phyloP scores from a whole-genome alignment of 2,113 vertebrate genomes.

The Rhinopomastus cyanomelas region DNA sequence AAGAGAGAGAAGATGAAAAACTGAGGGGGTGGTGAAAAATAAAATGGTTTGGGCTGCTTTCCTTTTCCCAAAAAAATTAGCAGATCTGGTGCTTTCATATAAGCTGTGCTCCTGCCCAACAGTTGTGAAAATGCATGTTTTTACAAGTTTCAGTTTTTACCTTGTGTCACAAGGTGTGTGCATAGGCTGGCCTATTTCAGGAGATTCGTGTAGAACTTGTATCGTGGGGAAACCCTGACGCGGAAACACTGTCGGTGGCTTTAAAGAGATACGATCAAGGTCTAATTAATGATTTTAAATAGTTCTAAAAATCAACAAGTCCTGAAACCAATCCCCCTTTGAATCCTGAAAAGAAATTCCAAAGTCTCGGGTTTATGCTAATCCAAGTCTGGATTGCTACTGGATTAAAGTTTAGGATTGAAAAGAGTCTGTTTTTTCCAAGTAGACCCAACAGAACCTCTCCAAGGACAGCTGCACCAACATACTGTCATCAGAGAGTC shows the following conservation, averaged over 20 bases:
- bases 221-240: background rate
- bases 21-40: background rate
- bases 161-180: background rate
- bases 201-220: background rate
- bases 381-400: background rate
- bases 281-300: background rate
- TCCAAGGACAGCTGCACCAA: background rate
- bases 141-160: background rate
- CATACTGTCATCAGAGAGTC: background rate
- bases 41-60: background rate
- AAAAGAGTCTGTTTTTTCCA: background rate
- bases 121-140: background rate
- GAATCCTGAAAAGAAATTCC: background rate
- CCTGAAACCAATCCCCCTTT: background rate
- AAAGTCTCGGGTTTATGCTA: background rate
- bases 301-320: background rate
- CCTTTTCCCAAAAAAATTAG: background rate
- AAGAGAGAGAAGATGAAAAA: conserved; percentile 19
- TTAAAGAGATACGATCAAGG: background rate
- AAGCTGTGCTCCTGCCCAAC: background rate
- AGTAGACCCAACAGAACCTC: background rate
- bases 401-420: background rate
- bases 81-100: background rate
- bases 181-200: background rate
- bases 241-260: background rate